phyloP scores from a whole-genome alignment of 2,113 vertebrate species.

The Dicentrarchus labrax region DNA sequence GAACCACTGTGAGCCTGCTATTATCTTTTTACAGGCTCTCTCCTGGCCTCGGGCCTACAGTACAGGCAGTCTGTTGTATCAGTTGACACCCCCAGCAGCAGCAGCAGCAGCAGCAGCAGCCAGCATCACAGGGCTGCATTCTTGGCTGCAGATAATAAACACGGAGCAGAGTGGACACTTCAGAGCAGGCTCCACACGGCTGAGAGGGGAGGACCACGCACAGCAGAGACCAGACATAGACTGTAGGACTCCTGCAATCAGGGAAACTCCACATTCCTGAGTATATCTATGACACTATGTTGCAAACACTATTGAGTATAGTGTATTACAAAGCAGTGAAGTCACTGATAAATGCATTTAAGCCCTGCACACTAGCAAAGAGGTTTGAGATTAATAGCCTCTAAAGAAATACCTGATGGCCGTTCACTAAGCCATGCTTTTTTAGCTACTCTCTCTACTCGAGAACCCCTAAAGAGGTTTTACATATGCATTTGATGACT shows the following conservation, averaged over 20 bases:
- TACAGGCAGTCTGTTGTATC: conserved; percentile 58
- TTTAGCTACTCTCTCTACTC: too few relatives aligned
- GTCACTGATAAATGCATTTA: not conserved
- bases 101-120: conserved; percentile 39
- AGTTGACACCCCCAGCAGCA: conserved; percentile 58
- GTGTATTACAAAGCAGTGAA: not conserved
- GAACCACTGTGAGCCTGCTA: conserved; percentile 60
- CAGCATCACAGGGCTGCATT: conserved; percentile 67
- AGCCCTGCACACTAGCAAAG: not conserved
- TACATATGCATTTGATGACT: too few relatives aligned
- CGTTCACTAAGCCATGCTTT: not conserved
- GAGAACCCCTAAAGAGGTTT: too few relatives aligned
- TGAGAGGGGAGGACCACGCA: conserved; percentile 39
- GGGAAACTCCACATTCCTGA: conserved; percentile 39
- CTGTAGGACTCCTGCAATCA: conserved; percentile 24
- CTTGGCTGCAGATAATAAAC: conserved; percentile 75
- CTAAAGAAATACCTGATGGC: not conserved
- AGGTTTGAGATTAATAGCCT: not conserved
- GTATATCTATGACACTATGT: conserved; percentile 17
- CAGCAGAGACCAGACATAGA: conserved; percentile 32
- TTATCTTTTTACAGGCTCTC: conserved; percentile 74
- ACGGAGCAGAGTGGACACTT: conserved; percentile 71
- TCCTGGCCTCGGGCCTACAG: conserved; percentile 54
- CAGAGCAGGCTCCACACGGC: conserved; percentile 63
- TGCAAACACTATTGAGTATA: not conserved